Conservation (phyloP, 2,797 vertebrate genomes). For the Myotis myotis region DNA sequence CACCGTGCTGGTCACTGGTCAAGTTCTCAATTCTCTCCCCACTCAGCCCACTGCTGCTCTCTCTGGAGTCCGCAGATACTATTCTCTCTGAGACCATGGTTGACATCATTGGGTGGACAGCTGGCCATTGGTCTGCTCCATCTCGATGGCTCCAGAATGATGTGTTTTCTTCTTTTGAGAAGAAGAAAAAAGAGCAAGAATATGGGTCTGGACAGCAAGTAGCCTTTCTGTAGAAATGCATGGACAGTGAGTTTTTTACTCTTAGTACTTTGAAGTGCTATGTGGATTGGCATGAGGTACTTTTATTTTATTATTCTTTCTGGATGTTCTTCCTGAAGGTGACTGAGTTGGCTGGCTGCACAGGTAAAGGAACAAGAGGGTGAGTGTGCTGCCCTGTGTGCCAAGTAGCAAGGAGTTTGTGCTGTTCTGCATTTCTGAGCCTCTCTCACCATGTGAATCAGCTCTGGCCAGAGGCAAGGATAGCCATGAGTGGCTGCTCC, state of each 20-base stretch:
- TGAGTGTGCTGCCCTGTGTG: rapidly evolving
- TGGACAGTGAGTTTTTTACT: not conserved
- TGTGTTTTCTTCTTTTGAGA: not conserved
- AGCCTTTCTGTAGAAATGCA: not conserved
- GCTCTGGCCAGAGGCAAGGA: not conserved
- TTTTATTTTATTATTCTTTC: not conserved
- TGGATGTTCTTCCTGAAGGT: not conserved
- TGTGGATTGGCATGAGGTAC: rapidly evolving
- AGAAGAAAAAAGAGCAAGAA: not conserved
- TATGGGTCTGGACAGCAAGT: not conserved
- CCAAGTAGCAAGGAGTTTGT: not conserved
- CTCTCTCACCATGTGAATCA: not conserved
- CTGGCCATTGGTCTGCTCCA: not conserved
- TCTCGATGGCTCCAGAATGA: not conserved
- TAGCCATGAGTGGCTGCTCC: rapidly evolving
- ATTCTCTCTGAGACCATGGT: not conserved
- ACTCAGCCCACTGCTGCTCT: not conserved
- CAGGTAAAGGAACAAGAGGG: rapidly evolving
- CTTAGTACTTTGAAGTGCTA: rapidly evolving
- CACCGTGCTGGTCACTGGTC: rapidly evolving
- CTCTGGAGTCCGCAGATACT: not conserved
- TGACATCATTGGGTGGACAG: not conserved
- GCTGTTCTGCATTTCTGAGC: not conserved
- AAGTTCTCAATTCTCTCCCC: no score
- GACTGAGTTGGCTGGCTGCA: rapidly evolving